Evolutionary conservation across 30 jellyfish, hydroid and myxozoan species (phyloP).

Genomic region (Pelagia noctiluca): DNA sequence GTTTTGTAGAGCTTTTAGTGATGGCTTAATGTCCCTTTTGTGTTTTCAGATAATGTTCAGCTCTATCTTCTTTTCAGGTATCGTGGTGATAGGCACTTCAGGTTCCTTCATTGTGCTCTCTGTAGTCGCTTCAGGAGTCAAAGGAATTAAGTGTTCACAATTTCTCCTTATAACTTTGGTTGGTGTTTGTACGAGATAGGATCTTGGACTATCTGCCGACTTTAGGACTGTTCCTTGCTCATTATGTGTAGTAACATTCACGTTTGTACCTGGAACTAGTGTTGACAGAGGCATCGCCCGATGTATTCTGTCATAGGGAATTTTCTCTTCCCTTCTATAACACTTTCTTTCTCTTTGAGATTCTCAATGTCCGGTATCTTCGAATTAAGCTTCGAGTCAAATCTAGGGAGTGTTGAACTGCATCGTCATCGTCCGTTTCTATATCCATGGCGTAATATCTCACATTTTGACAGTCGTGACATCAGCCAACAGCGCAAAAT

Average conservation of each 20-base stretch:
- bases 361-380: background rate
- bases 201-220: slow-evolving; percentile 47
- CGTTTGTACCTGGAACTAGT: slow-evolving; percentile 38
- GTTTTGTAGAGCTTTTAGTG: slow-evolving; percentile 6
- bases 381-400: background rate
- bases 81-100: slow-evolving; percentile 19
- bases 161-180: slow-evolving; percentile 47
- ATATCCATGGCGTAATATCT: too few relatives aligned
- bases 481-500: too few relatives aligned
- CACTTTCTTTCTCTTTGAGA: slow-evolving; percentile 13
- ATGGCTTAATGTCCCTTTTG: slow-evolving; percentile 10
- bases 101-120: slow-evolving; percentile 24
- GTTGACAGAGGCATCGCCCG: slow-evolving; percentile 37
- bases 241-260: slow-evolving; percentile 32
- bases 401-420: slow-evolving; percentile 23
- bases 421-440: too few relatives aligned
- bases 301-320: slow-evolving; percentile 49
- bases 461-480: too few relatives aligned
- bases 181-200: slow-evolving; percentile 56
- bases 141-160: slow-evolving; percentile 57
- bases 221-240: slow-evolving; percentile 50
- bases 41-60: slow-evolving; percentile 60
- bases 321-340: slow-evolving; percentile 26
- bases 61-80: slow-evolving; percentile 32
- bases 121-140: slow-evolving; percentile 14